phyloP scores from a whole-genome alignment of 64 coral and sea anemone species.

The Pocillopora damicornis region DNA sequence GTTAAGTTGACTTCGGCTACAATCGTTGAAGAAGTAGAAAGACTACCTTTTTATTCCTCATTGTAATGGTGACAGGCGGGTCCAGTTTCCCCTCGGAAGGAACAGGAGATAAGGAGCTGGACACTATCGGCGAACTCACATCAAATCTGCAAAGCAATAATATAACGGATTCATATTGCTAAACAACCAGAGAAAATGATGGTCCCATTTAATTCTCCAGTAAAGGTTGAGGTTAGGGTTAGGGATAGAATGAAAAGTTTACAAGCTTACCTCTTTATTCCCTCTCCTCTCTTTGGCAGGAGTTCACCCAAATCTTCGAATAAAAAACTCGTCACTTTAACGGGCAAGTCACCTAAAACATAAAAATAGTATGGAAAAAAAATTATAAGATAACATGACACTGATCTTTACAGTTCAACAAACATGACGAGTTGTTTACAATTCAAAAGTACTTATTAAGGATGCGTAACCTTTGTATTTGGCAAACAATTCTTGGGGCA shows the following conservation, averaged over 20 bases:
- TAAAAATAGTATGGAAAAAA: neutral
- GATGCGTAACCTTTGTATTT: slow-evolving; percentile 14
- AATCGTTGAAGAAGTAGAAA: neutral
- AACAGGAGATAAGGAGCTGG: slow-evolving; percentile 53
- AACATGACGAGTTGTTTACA: too few species aligned
- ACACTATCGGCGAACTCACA: slow-evolving; percentile 64
- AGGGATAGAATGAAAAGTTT: neutral
- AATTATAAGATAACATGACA: neutral
- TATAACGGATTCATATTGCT: neutral
- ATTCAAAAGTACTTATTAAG: neutral
- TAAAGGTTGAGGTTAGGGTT: neutral
- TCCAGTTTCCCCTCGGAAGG: slow-evolving; percentile 64
- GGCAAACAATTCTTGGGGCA: slow-evolving; percentile 11
- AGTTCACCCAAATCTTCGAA: slow-evolving; percentile 41
- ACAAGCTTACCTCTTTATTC: slow-evolving; percentile 39
- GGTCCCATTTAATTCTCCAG: too few species aligned
- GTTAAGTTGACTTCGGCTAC: neutral
- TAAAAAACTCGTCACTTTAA: slow-evolving; percentile 23
- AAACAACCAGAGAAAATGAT: neutral
- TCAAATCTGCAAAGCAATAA: slow-evolving; percentile 55
- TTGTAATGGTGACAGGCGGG: slow-evolving; percentile 62
- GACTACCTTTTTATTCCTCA: slow-evolving; percentile 67
- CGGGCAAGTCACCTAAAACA: neutral
- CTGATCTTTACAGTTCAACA: neutral
- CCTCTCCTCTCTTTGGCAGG: slow-evolving; percentile 50